phyloP scores from a whole-genome alignment of 2,113 vertebrate genomes.

The Picathartes gymnocephalus region DNA sequence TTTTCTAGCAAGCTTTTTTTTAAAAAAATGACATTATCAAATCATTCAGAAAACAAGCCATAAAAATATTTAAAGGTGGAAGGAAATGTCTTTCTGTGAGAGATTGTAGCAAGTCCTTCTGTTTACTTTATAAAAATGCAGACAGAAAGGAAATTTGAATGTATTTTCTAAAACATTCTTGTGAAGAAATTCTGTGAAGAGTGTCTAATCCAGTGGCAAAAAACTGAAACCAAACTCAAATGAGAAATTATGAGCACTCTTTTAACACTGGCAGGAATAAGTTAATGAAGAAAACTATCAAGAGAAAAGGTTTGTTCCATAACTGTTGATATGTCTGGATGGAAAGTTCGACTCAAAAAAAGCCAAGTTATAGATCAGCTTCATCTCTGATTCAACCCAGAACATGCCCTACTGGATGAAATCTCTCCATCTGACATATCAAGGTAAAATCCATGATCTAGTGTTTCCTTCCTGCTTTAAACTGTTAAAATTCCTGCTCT shows the following conservation, averaged over 20 bases:
- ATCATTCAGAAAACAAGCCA: neutral
- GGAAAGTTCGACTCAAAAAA: neutral
- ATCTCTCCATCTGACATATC: neutral
- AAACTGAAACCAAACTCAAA: neutral
- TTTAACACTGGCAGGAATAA: neutral
- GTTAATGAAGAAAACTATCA: neutral
- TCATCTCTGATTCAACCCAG: neutral
- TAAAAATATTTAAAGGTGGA: neutral
- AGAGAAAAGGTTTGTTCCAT: neutral
- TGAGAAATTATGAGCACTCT: neutral
- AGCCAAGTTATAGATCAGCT: neutral
- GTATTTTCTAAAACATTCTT: neutral
- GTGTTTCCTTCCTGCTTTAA: neutral
- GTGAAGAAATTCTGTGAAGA: neutral
- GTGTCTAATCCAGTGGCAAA: neutral
- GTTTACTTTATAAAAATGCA: neutral
- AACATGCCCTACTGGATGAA: neutral
- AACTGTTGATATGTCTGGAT: neutral
- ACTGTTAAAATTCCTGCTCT: neutral
- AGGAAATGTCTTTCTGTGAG: neutral
- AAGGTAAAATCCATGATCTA: neutral
- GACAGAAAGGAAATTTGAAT: neutral
- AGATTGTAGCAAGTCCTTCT: neutral
- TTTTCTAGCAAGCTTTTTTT: neutral
- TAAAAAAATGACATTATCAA: neutral